Conservation (phyloP, 2,797 vertebrate species). For the Parauchenoglanis ngamensis region DNA sequence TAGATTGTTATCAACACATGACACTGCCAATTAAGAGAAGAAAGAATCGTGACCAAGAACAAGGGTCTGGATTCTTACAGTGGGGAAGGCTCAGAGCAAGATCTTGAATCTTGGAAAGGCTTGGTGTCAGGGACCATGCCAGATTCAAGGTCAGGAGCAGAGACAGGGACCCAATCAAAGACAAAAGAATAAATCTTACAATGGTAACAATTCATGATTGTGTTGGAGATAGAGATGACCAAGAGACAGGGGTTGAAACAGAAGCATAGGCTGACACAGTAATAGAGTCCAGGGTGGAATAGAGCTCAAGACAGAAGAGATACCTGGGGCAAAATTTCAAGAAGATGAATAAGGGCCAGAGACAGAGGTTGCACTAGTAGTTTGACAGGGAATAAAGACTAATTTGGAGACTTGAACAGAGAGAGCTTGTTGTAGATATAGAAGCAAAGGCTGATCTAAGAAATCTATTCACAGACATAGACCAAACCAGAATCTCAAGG, state of each 20-base stretch:
- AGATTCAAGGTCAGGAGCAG: background rate
- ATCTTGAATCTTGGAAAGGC: background rate
- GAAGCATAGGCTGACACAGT: background rate
- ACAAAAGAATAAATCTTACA: background rate
- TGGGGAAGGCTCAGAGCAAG: background rate
- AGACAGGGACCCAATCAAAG: no score
- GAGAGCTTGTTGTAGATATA: background rate
- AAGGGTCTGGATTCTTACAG: background rate
- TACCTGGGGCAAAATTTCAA: background rate
- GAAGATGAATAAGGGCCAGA: background rate
- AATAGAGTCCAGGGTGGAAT: background rate
- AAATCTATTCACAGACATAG: background rate
- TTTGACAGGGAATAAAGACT: background rate
- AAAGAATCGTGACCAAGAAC: background rate
- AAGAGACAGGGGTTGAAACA: background rate
- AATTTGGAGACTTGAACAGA: background rate
- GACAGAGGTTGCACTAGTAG: background rate
- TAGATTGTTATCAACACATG: background rate
- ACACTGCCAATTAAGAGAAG: background rate
- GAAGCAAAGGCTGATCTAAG: background rate
- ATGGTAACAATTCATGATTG: background rate
- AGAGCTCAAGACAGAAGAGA: background rate
- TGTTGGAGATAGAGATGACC: background rate
- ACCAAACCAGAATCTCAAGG: background rate
- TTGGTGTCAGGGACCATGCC: background rate